phyloP scores from a whole-genome alignment of 2,797 vertebrate genomes.

The Acridotheres tristis region DNA sequence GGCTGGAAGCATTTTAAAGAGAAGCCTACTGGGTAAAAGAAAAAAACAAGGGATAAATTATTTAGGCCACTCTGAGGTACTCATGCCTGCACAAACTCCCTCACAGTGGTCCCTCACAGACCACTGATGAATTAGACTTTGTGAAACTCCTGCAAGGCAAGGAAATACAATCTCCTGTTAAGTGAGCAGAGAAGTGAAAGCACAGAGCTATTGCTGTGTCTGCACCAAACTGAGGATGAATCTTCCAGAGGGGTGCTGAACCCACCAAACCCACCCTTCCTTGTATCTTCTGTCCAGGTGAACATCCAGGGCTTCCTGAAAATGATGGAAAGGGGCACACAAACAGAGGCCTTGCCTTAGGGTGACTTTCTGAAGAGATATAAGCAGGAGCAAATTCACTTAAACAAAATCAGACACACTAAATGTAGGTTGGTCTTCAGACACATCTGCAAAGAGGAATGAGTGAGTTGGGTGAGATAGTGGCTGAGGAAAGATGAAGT shows the following conservation, averaged over 20 bases:
- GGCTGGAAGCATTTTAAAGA: conserved; percentile 44
- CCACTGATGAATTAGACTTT: conserved; percentile 9
- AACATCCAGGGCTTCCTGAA: not conserved
- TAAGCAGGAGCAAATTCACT: not conserved
- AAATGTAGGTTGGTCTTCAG: not conserved
- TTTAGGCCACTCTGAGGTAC: conserved; percentile 31
- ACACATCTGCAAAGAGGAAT: not conserved
- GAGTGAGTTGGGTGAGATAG: not conserved
- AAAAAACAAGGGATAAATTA: conserved; percentile 14
- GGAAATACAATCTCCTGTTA: not conserved
- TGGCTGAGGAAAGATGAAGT: not conserved
- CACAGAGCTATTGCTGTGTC: not conserved
- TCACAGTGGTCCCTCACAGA: not conserved
- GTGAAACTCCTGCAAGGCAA: not conserved
- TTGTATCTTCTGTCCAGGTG: not conserved
- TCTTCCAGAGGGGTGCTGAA: not conserved
- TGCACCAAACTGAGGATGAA: not conserved
- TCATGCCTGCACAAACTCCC: not conserved
- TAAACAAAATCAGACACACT: not conserved
- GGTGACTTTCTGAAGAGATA: not conserved
- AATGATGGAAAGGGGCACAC: not conserved
- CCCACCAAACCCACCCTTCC: not conserved
- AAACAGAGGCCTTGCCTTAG: not conserved
- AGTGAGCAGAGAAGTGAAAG: not conserved
- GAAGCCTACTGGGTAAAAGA: conserved; percentile 29